phyloP scores from a whole-genome alignment of 1,140 invertebrate species.

The Trichoplusia ni region DNA sequence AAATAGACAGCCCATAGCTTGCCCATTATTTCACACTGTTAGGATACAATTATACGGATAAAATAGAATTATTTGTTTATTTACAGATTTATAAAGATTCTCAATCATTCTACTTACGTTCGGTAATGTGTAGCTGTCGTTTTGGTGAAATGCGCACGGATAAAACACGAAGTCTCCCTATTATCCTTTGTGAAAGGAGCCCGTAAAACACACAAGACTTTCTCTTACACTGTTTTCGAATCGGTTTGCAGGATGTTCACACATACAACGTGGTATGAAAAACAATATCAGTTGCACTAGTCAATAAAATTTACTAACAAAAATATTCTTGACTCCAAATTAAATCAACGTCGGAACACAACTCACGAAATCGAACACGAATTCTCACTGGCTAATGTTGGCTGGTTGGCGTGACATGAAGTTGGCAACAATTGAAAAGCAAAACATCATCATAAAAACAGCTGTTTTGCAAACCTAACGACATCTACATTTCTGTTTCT shows the following conservation, averaged over 20 bases:
- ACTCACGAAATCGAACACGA: constrained; percentile 54
- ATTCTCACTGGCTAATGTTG: constrained; percentile 41
- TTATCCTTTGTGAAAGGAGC: constrained; percentile 64
- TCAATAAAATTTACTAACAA: constrained; percentile 53
- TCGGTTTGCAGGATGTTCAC: constrained; percentile 5
- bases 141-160: constrained; percentile 40
- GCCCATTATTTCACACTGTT: too few species aligned
- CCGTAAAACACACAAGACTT: constrained; percentile 46
- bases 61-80: neutral
- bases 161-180: constrained; percentile 48
- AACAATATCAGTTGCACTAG: constrained; percentile 32
- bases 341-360: constrained; percentile 53
- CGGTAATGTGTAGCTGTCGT: constrained; percentile 21
- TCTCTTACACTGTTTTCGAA: constrained; percentile 16
- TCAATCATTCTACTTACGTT: constrained; percentile 47
- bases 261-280: constrained; percentile 20
- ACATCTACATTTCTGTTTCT: constrained; percentile 37
- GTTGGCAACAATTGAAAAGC: constrained; percentile 52
- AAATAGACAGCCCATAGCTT: too few species aligned
- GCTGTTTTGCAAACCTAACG: constrained; percentile 49
- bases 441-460: constrained; percentile 56
- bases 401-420: constrained; percentile 49
- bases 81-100: neutral
- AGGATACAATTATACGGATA: too few species aligned
- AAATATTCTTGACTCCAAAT: constrained; percentile 47